Evolutionary conservation across 2,797 vertebrate genomes (phyloP), one percentile per base, ranked within the genome.

Genomic region (Phrynocephalus forsythii): DNA sequence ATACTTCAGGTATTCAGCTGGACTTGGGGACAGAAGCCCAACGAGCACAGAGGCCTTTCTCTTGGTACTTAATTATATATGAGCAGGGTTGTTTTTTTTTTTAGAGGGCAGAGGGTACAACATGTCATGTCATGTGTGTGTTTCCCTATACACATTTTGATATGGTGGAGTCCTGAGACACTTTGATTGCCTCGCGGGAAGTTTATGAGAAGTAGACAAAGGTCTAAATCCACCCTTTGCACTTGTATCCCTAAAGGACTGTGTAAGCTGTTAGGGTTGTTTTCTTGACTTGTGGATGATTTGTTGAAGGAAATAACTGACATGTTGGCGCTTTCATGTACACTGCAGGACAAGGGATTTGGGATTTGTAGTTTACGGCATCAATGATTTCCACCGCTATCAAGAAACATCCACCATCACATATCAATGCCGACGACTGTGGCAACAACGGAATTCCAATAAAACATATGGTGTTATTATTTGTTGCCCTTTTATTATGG

Each of bases 381-480:
- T 0, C 79, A 77, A 33, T 82, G 48, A 76, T 87, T 94, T 88
- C 81, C 81, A 90, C n/a, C 6, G 56, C 5, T 89, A 18, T 76
- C 87, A 1, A 75, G 71, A 60, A 83, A 94, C 18, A 86, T 90
- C 66, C 83, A 79, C 88, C 30, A 76, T 83, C 84, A 83, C 82
- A n/a, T 79, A 90, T 87, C 63, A 87, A 44, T 33, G 60, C 82
- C 90, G 94, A 82, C 83, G 91, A 38, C 78, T 91, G 73, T 73
- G 83, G 86, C 87, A 91, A 87, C 68, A 86, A 66, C 82, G 68
- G 83, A 86, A 94, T 94, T 89, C 85, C 85, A 95, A 92, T 94
- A 95, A 96, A 93, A 16, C 7, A 84, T 72, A 93, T 94, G 84
- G 88, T 94, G 92, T 88, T 94, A 89, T 93, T 95, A 91, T 93